Evolutionary conservation across 2,888 invertebrate species (phyloP), one percentile per base, ranked within the genome.

Genomic region (Rapana venosa): DNA sequence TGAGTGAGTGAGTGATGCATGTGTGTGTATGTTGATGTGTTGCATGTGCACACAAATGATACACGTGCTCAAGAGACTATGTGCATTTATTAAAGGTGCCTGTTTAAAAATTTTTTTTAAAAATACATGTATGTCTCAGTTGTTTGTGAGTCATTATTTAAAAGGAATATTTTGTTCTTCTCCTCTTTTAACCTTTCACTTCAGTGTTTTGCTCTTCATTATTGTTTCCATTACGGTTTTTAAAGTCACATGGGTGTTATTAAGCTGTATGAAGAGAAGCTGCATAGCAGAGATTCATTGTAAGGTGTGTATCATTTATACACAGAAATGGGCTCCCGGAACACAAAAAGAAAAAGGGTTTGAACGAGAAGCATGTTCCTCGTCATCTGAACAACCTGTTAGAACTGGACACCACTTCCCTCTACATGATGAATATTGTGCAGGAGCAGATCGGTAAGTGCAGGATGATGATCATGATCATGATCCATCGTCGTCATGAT

Each of bases 341-440:
- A 8, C 5, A 61, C 22, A 86, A 32, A 22, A 58, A 86, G 86
- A 66, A 86, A 58, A 22, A 32, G 1, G 6, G 61, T 8, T 11
- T 1, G 61, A 61, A 22, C 26, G 35, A 11, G 11, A 86, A 86
- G n/a, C 66, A 86, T 0, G 20, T 6, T 2, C 86, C 86, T 35
- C 58, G 17, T 6, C 86, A 86, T 35, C 66, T 86, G 66, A 15
- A 61, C 17, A 66, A 35, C 0, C 17, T 86, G 32, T 22, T 22
- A 6, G 22, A 86, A 11, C n/a, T 61, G n/a, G 86, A 86, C 30
- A 4, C 66, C 2, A 20, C 30, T 32, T 20, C 11, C 22, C 61
- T 86, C 13, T 35, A 61, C 32, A 86, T 86, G 86, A 32, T n/a
- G 58, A 30, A 66, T 20, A 32, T 66, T 20, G 86, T 86, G 86